Conservation (phyloP, 2,113 vertebrate species). For the Vidua chalybeata region DNA sequence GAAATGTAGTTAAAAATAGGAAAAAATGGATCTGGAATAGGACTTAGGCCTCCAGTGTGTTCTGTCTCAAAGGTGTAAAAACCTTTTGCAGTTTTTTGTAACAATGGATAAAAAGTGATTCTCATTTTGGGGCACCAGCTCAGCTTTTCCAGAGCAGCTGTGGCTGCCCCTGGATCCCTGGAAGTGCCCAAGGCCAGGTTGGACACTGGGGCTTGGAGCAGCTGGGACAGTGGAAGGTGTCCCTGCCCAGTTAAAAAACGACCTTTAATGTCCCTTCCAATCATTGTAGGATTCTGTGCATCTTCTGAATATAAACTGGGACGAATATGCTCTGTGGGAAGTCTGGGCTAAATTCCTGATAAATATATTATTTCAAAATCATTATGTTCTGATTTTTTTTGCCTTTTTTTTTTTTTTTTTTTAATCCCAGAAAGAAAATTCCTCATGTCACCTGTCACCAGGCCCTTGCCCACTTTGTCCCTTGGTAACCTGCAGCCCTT, state of each 20-base stretch:
- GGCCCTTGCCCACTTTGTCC: background rate
- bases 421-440: background rate
- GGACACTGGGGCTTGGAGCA: background rate
- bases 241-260: background rate
- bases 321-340: background rate
- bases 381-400: background rate
- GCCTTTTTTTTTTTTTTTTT: too few relatives aligned
- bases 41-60: background rate
- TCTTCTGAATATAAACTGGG: background rate
- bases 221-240: accelerated
- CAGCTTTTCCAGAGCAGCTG: accelerated
- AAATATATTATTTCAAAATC: background rate
- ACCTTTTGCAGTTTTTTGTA: background rate
- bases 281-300: background rate
- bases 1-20: background rate
- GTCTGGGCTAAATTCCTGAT: background rate
- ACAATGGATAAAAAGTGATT: background rate
- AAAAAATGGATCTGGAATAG: background rate
- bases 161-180: background rate
- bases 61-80: background rate
- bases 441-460: background rate
- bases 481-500: background rate
- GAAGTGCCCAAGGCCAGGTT: accelerated
- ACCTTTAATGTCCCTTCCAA: background rate
- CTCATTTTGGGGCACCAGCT: background rate